These are phyloP conservation scores for Dorcus hopei DNA, from an alignment of 2,888 invertebrate genomes.

Conservation along the genomic window DNA sequence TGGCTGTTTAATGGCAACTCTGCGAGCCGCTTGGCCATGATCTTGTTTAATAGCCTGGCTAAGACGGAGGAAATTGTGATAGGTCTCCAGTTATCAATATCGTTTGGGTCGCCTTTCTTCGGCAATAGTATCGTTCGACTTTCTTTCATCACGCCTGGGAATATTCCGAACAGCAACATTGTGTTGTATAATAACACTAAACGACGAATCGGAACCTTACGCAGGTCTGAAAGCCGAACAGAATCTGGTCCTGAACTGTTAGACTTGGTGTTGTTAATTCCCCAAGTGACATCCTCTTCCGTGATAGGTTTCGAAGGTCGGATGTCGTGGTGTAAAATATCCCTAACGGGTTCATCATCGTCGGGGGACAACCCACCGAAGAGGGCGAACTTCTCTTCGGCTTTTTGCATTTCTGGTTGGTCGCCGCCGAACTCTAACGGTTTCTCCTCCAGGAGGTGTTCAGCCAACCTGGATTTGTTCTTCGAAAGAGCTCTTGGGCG, in stretches of 20 bases:
- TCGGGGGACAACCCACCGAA: constrained; percentile 4
- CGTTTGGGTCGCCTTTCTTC: too few species aligned
- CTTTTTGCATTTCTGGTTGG: constrained; percentile 1
- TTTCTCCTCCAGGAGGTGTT: neutral
- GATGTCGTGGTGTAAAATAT: neutral
- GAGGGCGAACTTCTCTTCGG: neutral
- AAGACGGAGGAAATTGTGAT: too few species aligned
- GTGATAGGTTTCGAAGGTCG: neutral
- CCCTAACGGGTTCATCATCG: constrained; percentile 5
- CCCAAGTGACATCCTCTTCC: constrained; percentile 5
- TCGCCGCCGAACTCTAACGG: neutral
- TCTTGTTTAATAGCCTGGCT: too few species aligned
- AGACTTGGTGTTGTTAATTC: neutral
- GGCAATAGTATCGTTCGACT: too few species aligned
- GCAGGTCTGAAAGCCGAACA: too few species aligned
- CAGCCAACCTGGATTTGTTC: neutral
- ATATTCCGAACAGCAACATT: too few species aligned
- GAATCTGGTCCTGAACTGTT: constrained; percentile 3
- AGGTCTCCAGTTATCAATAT: too few species aligned
- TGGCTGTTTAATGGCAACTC: too few species aligned
- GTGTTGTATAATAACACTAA: too few species aligned
- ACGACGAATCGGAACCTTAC: too few species aligned
- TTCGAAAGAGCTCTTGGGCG: constrained; percentile 1
- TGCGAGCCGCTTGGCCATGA: too few species aligned
- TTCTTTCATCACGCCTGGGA: too few species aligned